Base-by-base conservation (phyloP, 2,113 vertebrate species). In the Gallinago paraguaiae region DNA sequence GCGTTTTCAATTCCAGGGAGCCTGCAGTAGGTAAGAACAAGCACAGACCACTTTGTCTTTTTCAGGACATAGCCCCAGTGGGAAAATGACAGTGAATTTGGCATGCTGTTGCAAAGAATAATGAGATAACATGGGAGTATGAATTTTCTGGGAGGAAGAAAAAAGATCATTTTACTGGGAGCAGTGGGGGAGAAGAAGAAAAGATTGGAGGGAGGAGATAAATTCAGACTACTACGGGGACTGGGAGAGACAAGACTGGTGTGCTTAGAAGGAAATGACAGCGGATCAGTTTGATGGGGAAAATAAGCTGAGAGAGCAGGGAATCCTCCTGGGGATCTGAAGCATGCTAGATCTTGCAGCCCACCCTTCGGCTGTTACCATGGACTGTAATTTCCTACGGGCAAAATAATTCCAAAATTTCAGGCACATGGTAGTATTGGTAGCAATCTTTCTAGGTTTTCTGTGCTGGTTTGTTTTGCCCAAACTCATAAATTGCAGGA, bases 71-170 rank as follows among this genome's bases (percentile, higher is more conserved):
- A 95, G 91, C 9, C 20, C 67, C 94, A 77, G 6, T 92, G 89
- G 89, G 84, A 96, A 92, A 90, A 91, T 77, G 84, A 86, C 92
- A 86, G 72, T 12, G 20, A 75, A 83, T 94, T 91, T 96, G 93
- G 96, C 89, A 94, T 89, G 59, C 86, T 91, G 43, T 83, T 93
- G 87, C 75, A 88, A 91, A 88, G 92, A 95, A 63, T 95, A 94
- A 94, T 93, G 95, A 96, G 89, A 74, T 95, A 95, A 94, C 91
- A 85, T 85, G 91, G 96, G 92, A 96, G 71, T 92, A 83, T 70
- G 83, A 95, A 92, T 94, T 94, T 96, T 95, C 81, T 85, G 48
- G 28, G 51, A 91, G 54, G 46, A 91, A 93, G 67, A 69, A 84
- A 72, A 79, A 93, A 77, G 35, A 82, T 83, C 17, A 48, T 94